phyloP scores from a whole-genome alignment of 92 coral and sea anemone genomes.

The Porites rus region DNA sequence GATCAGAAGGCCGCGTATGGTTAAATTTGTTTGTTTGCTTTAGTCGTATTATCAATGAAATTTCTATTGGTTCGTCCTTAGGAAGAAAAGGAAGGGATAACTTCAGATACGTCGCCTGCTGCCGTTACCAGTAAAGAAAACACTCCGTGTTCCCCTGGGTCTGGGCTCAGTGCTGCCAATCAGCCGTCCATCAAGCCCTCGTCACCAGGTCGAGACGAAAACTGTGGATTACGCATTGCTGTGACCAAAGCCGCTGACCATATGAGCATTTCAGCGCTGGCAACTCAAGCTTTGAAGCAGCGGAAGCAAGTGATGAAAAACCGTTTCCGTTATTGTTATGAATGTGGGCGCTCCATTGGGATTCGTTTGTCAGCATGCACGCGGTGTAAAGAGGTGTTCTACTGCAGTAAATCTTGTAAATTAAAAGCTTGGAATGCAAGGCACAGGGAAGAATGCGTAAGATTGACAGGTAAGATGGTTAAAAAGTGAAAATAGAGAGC shows the following conservation, averaged over 20 bases:
- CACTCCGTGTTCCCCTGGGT: slow-evolving; percentile 25
- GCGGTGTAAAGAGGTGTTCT: slow-evolving; percentile 95
- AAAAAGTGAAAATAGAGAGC: background rate
- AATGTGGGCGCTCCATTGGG: slow-evolving; percentile 98
- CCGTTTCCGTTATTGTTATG: slow-evolving; percentile 99
- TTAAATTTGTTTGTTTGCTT: background rate
- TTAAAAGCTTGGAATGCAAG: slow-evolving; percentile 97
- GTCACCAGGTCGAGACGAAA: slow-evolving; percentile 87
- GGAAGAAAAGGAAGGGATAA: slow-evolving; percentile 16
- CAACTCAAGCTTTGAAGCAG: slow-evolving; percentile 90
- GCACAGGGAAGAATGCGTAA: slow-evolving; percentile 94
- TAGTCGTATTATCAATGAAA: no score
- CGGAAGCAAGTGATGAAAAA: slow-evolving; percentile 94
- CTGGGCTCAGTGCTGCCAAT: slow-evolving; percentile 12
- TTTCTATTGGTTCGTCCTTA: background rate
- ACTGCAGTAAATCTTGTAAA: slow-evolving; percentile 97
- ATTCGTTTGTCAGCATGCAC: slow-evolving; percentile 98
- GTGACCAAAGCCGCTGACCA: slow-evolving; percentile 94
- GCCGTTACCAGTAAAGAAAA: slow-evolving; percentile 37
- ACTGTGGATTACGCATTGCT: slow-evolving; percentile 96
- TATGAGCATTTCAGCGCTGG: slow-evolving; percentile 93
- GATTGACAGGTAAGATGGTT: slow-evolving; percentile 77
- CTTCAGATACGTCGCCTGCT: slow-evolving; percentile 20
- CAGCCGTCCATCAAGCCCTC: slow-evolving; percentile 27
- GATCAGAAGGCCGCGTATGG: background rate